phyloP scores from a whole-genome alignment of 2,797 vertebrate genomes.

The Falco peregrinus region DNA sequence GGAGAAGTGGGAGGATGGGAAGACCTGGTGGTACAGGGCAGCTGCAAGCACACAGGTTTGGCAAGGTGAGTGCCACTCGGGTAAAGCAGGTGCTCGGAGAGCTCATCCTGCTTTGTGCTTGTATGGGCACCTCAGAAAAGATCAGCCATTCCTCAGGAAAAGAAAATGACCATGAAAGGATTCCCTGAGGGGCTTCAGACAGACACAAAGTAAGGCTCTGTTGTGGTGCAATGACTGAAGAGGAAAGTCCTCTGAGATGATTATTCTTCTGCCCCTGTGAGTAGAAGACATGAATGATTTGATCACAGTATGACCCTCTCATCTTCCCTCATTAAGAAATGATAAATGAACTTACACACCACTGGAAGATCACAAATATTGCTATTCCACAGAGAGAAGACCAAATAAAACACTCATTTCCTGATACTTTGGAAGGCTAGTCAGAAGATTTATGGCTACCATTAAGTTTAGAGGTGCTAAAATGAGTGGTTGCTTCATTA shows the following conservation, averaged over 20 bases:
- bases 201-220: background rate
- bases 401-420: conserved; percentile 26
- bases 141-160: background rate
- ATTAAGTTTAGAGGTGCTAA: background rate
- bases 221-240: background rate
- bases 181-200: background rate
- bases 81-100: background rate
- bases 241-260: background rate
- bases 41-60: background rate
- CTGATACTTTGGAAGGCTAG: background rate
- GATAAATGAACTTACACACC: background rate
- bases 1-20: background rate
- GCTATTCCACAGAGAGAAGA: background rate
- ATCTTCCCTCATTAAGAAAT: conserved; percentile 24
- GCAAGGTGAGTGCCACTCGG: background rate
- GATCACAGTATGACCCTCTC: conserved; percentile 7
- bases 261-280: background rate
- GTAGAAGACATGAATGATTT: conserved; percentile 29
- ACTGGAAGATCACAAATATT: background rate
- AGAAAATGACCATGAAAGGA: background rate
- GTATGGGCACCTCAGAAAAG: background rate
- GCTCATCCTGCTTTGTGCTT: background rate
- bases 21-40: background rate
- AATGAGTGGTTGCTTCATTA: background rate
- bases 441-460: conserved; percentile 5